Conservation (phyloP, 1,140 invertebrate species). For the Propsilocerus akamusi region DNA sequence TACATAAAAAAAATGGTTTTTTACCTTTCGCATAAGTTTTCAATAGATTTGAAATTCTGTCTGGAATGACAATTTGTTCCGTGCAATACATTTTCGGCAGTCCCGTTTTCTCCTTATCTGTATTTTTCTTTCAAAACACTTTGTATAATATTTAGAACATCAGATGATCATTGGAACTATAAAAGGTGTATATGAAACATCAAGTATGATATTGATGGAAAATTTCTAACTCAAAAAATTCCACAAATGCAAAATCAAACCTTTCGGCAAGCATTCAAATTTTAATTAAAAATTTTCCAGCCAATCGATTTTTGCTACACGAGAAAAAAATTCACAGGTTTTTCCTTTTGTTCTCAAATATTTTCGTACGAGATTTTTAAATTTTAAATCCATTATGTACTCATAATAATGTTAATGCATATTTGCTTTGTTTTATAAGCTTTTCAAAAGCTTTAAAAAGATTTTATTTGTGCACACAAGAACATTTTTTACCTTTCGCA, state of each 20-base stretch:
- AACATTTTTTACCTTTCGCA: constrained; percentile 38
- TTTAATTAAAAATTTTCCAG: too few species aligned
- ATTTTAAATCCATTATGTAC: neutral
- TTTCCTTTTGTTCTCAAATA: neutral
- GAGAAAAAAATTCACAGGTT: too few species aligned
- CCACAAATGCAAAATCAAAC: too few species aligned
- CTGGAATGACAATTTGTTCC: constrained; percentile 49
- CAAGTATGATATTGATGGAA: too few species aligned
- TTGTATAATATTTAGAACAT: neutral
- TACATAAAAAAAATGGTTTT: neutral
- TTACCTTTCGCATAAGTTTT: constrained; percentile 64
- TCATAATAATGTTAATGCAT: constrained; percentile 7
- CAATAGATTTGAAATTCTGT: constrained; percentile 61
- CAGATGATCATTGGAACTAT: neutral
- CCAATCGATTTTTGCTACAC: too few species aligned
- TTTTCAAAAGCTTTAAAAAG: neutral
- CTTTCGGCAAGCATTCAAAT: too few species aligned
- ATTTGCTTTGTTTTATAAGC: neutral
- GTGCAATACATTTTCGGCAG: constrained; percentile 27
- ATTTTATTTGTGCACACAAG: neutral
- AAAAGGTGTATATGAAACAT: neutral
- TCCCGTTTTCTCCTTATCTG: neutral
- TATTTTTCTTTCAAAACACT: neutral
- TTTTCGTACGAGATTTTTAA: neutral
- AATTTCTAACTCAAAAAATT: too few species aligned